Conservation (phyloP, 2,888 invertebrate species). For the Catocala nupta region DNA sequence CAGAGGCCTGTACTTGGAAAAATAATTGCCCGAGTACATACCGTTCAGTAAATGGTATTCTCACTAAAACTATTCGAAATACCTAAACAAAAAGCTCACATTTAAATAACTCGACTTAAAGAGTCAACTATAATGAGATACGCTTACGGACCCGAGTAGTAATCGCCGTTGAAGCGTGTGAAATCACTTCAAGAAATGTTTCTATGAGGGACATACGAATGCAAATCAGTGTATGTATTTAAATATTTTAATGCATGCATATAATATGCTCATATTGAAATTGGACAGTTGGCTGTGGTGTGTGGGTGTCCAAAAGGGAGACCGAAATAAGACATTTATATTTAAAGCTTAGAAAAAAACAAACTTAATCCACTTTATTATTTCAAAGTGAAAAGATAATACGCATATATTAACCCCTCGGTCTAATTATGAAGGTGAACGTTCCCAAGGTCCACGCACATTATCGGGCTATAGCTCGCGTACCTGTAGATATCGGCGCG, state of each 20-base stretch:
- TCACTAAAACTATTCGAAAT: conserved; percentile 55
- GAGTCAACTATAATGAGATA: conserved; percentile 46
- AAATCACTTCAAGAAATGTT: conserved; percentile 28
- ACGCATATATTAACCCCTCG: conserved; percentile 31
- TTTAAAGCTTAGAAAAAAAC: not conserved
- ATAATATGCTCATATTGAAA: conserved; percentile 10
- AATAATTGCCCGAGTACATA: conserved; percentile 65
- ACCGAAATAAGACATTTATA: not conserved
- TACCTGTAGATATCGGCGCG: conserved; percentile 72
- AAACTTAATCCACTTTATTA: conserved; percentile 1
- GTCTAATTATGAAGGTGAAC: conserved; percentile 65
- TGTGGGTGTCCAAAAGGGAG: conserved; percentile 2
- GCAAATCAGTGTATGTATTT: conserved; percentile 12
- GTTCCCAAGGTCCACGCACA: conserved; percentile 57
- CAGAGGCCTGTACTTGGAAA: conserved; percentile 60
- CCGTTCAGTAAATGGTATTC: conserved; percentile 57
- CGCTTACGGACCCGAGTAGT: conserved; percentile 28
- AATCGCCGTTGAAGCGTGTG: conserved; percentile 39
- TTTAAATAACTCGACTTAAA: conserved; percentile 47
- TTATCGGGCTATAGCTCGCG: conserved; percentile 72
- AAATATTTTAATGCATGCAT: conserved; percentile 10
- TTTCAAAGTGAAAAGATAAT: conserved; percentile 2
- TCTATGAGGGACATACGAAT: conserved; percentile 7
- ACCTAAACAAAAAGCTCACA: conserved; percentile 51
- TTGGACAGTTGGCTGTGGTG: not conserved